Percentiles rank a stretch among this genome's conserved stretches.
Evolutionary conservation across 2,888 invertebrate genomes (phyloP).

Genomic region (Schizaphis graminum): DNA sequence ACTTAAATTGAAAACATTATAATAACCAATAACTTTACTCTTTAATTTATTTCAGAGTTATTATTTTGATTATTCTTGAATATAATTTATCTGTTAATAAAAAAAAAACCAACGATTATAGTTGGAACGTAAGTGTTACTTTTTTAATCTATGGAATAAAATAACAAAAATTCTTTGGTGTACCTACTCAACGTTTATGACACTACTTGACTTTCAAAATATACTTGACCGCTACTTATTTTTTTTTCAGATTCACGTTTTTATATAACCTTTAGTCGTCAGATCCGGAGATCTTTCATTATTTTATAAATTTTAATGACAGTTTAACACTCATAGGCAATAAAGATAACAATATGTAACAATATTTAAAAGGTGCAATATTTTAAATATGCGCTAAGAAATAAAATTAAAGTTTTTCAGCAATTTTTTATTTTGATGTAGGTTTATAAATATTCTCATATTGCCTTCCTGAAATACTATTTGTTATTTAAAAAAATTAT

Average conservation of each 20-base stretch:
- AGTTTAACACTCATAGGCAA: not conserved
- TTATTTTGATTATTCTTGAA: not conserved
- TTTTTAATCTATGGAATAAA: not conserved
- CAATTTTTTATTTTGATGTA: not conserved
- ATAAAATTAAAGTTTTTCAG: not conserved
- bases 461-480: not conserved
- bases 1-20: not conserved
- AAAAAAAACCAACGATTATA: not conserved
- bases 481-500: not conserved
- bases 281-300: not conserved
- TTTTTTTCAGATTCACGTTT: not conserved
- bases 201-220: constrained; percentile 13
- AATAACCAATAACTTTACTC: not conserved
- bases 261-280: not conserved
- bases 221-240: not conserved
- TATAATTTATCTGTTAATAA: not conserved
- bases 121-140: not conserved
- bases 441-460: not conserved
- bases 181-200: not conserved
- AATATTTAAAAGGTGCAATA: not conserved
- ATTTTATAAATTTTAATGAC: not conserved
- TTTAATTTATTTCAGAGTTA: not conserved
- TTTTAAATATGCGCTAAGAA: not conserved
- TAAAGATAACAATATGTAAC: not conserved
- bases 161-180: constrained; percentile 27